phyloP scores from a whole-genome alignment of 2,888 invertebrate species.

The Cistogaster globosa region DNA sequence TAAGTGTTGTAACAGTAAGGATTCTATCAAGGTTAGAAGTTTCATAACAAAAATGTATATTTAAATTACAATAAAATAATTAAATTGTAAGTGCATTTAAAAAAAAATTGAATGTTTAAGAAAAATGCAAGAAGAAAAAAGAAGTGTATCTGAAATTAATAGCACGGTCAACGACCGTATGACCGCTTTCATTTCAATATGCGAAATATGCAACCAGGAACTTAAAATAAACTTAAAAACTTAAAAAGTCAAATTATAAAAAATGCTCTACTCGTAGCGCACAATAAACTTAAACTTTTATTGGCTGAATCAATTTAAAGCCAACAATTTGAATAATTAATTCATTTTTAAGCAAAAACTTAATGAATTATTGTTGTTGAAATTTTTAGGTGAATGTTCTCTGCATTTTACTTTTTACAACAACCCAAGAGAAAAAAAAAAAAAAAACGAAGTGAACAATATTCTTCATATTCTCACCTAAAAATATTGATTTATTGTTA shows the following conservation, averaged over 20 bases:
- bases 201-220: slow-evolving; percentile 81
- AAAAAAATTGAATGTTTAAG: too few species aligned
- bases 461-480: slow-evolving; percentile 21
- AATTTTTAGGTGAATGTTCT: not conserved
- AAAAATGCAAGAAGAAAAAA: slow-evolving; percentile 12
- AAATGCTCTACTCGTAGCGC: slow-evolving; percentile 19
- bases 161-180: slow-evolving; percentile 69
- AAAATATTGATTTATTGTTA: slow-evolving; percentile 1
- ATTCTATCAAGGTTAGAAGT: too few species aligned
- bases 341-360: slow-evolving; percentile 35
- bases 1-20: too few species aligned
- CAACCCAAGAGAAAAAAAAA: not conserved
- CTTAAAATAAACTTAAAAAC: slow-evolving; percentile 66
- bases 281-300: slow-evolving; percentile 19
- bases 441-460: not conserved
- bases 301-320: slow-evolving; percentile 29
- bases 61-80: too few species aligned
- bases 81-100: too few species aligned
- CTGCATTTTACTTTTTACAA: slow-evolving; percentile 4
- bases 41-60: too few species aligned
- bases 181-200: slow-evolving; percentile 73
- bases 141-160: slow-evolving; percentile 63
- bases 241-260: slow-evolving; percentile 12
- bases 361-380: slow-evolving; percentile 3
- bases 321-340: slow-evolving; percentile 51